A percentile compares a stretch with the other conserved stretches of the same genome.
Evolutionary conservation across 2,888 invertebrate species (phyloP).

Genomic region (Leucophora obtusa): DNA sequence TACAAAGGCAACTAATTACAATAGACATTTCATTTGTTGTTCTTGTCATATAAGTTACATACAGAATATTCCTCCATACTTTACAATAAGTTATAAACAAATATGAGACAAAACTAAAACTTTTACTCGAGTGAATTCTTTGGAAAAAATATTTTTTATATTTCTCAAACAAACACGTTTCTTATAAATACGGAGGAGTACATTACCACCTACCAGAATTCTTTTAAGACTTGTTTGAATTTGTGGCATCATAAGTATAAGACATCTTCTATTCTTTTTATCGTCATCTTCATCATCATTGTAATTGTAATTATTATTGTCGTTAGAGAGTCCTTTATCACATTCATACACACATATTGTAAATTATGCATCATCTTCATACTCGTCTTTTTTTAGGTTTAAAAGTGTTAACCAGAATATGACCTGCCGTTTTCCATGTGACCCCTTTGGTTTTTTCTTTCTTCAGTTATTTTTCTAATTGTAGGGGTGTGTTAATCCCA

Average conservation of each 20-base stretch:
- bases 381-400: not conserved
- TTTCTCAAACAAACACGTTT: not conserved
- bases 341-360: not conserved
- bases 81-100: not conserved
- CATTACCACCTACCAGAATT: not conserved
- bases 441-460: slow-evolving; percentile 45
- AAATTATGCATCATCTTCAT: not conserved
- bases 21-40: too few species aligned
- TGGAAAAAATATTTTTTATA: not conserved
- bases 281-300: not conserved
- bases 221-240: not conserved
- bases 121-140: not conserved
- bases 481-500: slow-evolving; percentile 74
- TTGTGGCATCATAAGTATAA: not conserved
- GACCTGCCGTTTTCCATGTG: slow-evolving; percentile 60
- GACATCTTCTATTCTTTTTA: too few species aligned
- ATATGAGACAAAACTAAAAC: not conserved
- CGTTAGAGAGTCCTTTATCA: slow-evolving; percentile 34
- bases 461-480: slow-evolving; percentile 66
- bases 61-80: too few species aligned
- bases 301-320: slow-evolving; percentile 38
- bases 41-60: too few species aligned
- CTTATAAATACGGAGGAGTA: not conserved
- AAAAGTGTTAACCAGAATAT: slow-evolving; percentile 57
- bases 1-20: slow-evolving; percentile 15